phyloP scores from a whole-genome alignment of 2,797 vertebrate species.

The Artibeus lituratus region DNA sequence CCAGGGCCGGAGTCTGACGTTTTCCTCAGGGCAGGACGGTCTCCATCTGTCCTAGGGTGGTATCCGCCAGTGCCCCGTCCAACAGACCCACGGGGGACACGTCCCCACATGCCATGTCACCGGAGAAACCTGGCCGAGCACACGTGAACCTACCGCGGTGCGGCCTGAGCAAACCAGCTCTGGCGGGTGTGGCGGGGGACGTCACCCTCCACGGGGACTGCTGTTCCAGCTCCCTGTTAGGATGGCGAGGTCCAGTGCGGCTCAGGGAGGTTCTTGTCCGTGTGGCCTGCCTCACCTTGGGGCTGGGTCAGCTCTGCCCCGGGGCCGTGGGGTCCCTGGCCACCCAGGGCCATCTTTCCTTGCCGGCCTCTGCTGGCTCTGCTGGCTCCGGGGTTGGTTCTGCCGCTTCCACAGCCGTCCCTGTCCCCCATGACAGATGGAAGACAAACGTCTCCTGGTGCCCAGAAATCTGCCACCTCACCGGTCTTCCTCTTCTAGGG shows the following conservation, averaged over 20 bases:
- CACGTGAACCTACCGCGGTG: background rate
- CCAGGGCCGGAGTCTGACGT: background rate
- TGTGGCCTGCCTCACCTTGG: background rate
- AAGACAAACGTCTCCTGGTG: background rate
- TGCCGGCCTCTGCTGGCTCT: too few species aligned
- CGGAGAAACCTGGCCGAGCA: background rate
- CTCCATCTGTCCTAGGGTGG: background rate
- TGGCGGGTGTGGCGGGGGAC: background rate
- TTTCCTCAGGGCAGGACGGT: background rate
- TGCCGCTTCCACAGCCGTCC: background rate
- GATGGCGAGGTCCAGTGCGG: background rate
- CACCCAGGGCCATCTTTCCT: rapidly evolving
- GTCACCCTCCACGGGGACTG: background rate
- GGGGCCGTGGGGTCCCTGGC: background rate
- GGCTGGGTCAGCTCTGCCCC: background rate
- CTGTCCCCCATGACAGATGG: background rate
- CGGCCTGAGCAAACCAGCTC: rapidly evolving
- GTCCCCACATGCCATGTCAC: background rate
- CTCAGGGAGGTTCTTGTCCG: too few species aligned
- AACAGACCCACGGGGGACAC: background rate
- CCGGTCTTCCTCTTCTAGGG: background rate
- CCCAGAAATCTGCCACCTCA: background rate
- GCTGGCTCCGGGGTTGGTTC: background rate
- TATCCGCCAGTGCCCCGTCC: background rate
- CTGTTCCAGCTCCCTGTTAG: background rate